These are phyloP conservation scores for Diprion similis DNA, from an alignment of 1,140 invertebrate genomes.

Conservation along the genomic window DNA sequence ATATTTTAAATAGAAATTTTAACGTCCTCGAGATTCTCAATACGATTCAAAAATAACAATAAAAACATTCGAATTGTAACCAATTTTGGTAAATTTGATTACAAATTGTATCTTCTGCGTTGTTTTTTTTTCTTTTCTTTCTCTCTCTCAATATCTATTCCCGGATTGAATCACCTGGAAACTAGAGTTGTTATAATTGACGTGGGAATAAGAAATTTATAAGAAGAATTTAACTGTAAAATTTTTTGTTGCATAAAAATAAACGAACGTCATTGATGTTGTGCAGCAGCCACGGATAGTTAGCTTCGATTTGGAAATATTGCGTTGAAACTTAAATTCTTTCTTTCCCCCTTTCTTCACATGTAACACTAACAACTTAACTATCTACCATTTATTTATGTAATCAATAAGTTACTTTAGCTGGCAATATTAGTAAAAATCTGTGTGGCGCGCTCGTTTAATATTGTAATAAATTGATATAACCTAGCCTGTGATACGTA, in stretches of 20 bases:
- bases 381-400: constrained; percentile 26
- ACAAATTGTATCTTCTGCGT: background rate
- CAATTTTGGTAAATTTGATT: too few species aligned
- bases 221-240: background rate
- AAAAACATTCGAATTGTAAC: too few species aligned
- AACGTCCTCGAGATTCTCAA: too few species aligned
- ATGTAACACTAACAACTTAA: constrained; percentile 38
- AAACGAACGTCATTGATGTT: background rate
- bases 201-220: too few species aligned
- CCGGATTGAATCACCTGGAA: background rate
- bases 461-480: constrained; percentile 34
- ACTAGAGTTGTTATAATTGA: too few species aligned
- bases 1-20: too few species aligned
- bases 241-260: background rate
- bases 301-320: constrained; percentile 46
- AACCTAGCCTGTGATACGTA: too few species aligned
- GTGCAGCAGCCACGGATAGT: background rate
- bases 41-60: too few species aligned
- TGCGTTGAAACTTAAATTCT: constrained; percentile 31
- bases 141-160: background rate
- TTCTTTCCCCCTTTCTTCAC: constrained; percentile 33
- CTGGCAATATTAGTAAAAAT: background rate
- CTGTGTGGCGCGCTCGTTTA: constrained; percentile 18
- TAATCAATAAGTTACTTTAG: background rate
- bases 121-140: background rate